Evolutionary conservation across 2,888 invertebrate species (phyloP), one percentile per base, ranked within the genome.

Genomic region (Coenonympha arcania): DNA sequence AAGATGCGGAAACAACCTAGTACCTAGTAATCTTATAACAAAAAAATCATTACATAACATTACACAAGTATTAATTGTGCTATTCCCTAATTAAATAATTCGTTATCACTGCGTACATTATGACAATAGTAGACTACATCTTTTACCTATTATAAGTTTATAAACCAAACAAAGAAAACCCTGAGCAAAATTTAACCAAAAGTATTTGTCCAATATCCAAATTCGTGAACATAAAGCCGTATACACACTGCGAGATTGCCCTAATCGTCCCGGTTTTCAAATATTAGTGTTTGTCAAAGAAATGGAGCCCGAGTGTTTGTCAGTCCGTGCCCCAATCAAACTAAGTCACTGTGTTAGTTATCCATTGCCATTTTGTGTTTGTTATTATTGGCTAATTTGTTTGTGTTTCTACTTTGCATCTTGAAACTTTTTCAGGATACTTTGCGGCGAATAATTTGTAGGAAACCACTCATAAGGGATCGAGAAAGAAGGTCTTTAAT

Each of bases 281-380:
- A 84, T 83, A 83, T 84, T 84, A 76, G 79, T 83, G 78, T 83
- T 84, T 83, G 84, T 66, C 80, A 83, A 83, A 84, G 84, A 84
- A 82, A 76, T 76, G 71, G 70, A 74, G 67, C 67, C 69, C 65
- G 60, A 55, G 55, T 62, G 67, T 63, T 62, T 63, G 61, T 62
- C 58, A 66, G 65, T 66, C 63, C 61, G 65, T 65, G 58, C 62
- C 59, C 71, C 69, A 69, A 73, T 72, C 75, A 70, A 66, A 63
- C 56, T 56, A 56, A 55, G 56, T 56, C 59, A 54, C 30, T 55
- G 47, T 50, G 53, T 55, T 56, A 56, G 56, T 59, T 59, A 52
- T 45, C 44, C 46, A 36, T 37, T 48, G 42, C 33, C 31, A 15
- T 31, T 40, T 41, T 20, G 20, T 20, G 30, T 43, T 33, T 13